These are phyloP conservation scores for Diabrotica balteata DNA, from an alignment of 2,888 invertebrate genomes.

Conservation along the genomic window DNA sequence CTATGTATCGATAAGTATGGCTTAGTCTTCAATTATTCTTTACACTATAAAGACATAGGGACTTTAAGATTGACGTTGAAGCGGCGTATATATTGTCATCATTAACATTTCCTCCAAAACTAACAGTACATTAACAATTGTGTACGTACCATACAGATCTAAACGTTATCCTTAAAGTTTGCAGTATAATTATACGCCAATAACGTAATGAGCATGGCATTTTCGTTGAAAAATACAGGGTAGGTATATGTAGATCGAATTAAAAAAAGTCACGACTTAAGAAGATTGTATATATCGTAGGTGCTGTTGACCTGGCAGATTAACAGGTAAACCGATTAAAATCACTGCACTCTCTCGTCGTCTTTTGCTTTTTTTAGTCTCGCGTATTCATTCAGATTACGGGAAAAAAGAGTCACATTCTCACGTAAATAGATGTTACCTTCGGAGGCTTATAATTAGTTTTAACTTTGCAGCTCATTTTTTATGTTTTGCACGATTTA, in stretches of 20 bases:
- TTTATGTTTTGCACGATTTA: no score
- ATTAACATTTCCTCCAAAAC: no score
- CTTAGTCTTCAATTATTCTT: no score
- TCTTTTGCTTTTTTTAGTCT: conserved; percentile 14
- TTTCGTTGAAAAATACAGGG: conserved; percentile 39
- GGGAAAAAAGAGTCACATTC: conserved; percentile 9
- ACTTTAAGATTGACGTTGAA: no score
- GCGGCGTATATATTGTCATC: no score
- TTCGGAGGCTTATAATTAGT: no score
- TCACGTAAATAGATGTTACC: conserved; percentile 1
- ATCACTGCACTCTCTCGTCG: conserved; percentile 41
- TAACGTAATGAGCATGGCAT: conserved; percentile 22
- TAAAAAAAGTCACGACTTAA: conserved; percentile 50
- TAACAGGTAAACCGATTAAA: conserved; percentile 60
- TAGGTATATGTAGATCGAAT: conserved; percentile 43
- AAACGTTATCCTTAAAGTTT: conserved; percentile 7
- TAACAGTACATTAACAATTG: no score
- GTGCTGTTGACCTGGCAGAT: conserved; percentile 58
- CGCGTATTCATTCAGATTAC: conserved; percentile 20
- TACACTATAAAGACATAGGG: no score
- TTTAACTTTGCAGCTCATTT: no score
- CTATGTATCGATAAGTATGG: no score
- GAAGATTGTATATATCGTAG: conserved; percentile 52
- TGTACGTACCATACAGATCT: no score
- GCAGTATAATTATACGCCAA: conserved; percentile 23